Evolutionary conservation across 2,888 invertebrate genomes (phyloP), one percentile per base, ranked within the genome.

Genomic region (Venustoraphidia nigricollis): DNA sequence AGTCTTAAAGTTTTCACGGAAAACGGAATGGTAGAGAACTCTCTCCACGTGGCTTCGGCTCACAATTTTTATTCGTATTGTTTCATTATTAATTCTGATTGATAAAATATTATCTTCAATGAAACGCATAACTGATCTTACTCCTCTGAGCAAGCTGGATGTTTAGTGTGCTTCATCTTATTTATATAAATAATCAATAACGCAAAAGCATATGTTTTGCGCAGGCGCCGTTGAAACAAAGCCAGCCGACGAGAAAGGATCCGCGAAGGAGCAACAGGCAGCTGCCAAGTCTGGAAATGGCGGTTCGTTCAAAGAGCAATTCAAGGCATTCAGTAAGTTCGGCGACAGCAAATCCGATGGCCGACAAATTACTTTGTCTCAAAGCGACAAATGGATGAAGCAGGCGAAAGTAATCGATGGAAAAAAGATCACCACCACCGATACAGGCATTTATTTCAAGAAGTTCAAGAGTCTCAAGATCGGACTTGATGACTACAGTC

Each of bases 301-400:
- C 41, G 47, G 41, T 3, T 61, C 67, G 40, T 77, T 81, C 49
- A 73, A 79, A 66, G 81, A 82, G 49, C 77, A 77, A 48, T 91
- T 91, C 65, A 85, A 83, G 63, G 76, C 81, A 1, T 93, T 91
- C 63, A 83, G 87, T 2, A 89, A 90, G 68, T 92, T 92, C 63
- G 92, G 92, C 1, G 91, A 92, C 63, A 76, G 76, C 8, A 90
- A 90, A 63, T 88, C 88, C 36, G 90, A 90, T 62, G 92, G 92
- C 1, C 88, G 85, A 64, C 73, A 76, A 47, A 86, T 92, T 53
- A 90, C 90, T 0, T 72, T 92, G 9, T 88, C 89, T 9, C 91
- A 92, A 65, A 89, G 89, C 60, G 92, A 92, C 66, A 92, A 92
- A 66, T 92, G 92, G 92, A 89, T 92, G 88, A 92, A 91, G 60